These are phyloP conservation scores for Lucilia sericata DNA, from an alignment of 1,140 invertebrate species.

Conservation along the genomic window DNA sequence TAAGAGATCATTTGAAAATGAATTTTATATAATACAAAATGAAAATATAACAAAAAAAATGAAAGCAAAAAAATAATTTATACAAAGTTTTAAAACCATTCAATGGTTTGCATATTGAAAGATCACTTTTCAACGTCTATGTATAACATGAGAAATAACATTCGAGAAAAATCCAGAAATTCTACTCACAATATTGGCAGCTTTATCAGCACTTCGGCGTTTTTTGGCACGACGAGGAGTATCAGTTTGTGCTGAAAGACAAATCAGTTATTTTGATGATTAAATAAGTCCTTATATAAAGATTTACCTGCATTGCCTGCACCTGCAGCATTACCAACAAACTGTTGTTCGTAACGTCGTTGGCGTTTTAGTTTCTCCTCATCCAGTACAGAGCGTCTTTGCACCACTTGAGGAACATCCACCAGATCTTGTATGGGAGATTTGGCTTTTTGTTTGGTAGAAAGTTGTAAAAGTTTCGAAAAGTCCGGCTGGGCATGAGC, in stretches of 20 bases:
- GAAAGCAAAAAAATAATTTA: background rate
- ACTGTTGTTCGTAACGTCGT: constrained; percentile 61
- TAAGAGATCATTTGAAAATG: background rate
- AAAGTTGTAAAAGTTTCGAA: constrained; percentile 61
- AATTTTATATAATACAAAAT: background rate
- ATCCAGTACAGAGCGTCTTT: constrained; percentile 63
- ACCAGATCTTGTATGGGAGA: constrained; percentile 65
- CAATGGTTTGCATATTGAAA: background rate
- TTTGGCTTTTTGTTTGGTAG: constrained; percentile 59
- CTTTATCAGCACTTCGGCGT: constrained; percentile 63
- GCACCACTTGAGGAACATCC: constrained; percentile 59
- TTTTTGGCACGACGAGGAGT: constrained; percentile 66
- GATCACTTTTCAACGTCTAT: constrained; percentile 56
- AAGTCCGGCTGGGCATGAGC: constrained; percentile 62
- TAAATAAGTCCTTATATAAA: background rate
- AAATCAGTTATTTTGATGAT: background rate
- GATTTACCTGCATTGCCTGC: constrained; percentile 46
- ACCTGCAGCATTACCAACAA: constrained; percentile 50
- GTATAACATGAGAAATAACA: constrained; percentile 48
- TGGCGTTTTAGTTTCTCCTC: constrained; percentile 64
- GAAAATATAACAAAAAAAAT: background rate
- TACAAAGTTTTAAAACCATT: background rate
- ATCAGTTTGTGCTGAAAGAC: constrained; percentile 59
- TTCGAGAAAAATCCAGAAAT: constrained; percentile 52
- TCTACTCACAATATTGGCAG: constrained; percentile 67